Percentiles rank a stretch among this genome's conserved stretches.
phyloP scores from a whole-genome alignment of 2,888 invertebrate genomes.

The Agonopterix subpropinquella region DNA sequence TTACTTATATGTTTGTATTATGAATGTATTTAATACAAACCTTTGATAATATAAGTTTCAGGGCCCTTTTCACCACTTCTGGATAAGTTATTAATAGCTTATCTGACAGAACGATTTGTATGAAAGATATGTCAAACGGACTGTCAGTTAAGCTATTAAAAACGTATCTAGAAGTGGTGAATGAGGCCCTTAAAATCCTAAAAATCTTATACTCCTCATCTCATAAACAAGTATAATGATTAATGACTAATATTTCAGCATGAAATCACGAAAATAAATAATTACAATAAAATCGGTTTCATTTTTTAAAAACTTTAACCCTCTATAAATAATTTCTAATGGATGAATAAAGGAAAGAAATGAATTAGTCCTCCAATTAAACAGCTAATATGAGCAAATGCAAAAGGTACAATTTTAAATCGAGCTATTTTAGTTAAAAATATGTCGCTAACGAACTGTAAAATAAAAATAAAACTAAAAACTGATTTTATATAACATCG shows the following conservation, averaged over 20 bases:
- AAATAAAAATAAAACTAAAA: conserved; percentile 22
- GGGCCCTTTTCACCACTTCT: no score
- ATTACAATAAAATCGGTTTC: neutral
- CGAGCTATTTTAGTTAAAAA: conserved; percentile 24
- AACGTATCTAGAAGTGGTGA: no score
- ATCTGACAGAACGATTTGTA: no score
- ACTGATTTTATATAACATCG: conserved; percentile 35
- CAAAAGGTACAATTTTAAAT: conserved; percentile 47
- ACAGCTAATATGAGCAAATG: conserved; percentile 50
- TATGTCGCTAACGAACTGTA: conserved; percentile 10
- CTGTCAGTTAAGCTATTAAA: no score
- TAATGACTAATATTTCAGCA: no score
- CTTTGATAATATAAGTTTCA: conserved; percentile 15
- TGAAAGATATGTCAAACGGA: no score
- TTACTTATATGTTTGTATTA: conserved; percentile 24
- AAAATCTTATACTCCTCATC: no score
- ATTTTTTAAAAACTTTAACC: no score
- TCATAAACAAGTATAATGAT: no score
- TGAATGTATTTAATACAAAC: conserved; percentile 17
- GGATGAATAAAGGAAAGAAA: neutral
- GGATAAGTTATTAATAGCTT: no score
- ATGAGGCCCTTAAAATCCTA: no score
- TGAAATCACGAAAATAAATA: neutral
- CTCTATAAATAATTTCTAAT: no score
- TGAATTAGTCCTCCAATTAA: conserved; percentile 6